These are phyloP conservation scores for Rhegmatorhina hoffmannsi DNA, from an alignment of 2,113 vertebrate genomes.

Conservation along the genomic window DNA sequence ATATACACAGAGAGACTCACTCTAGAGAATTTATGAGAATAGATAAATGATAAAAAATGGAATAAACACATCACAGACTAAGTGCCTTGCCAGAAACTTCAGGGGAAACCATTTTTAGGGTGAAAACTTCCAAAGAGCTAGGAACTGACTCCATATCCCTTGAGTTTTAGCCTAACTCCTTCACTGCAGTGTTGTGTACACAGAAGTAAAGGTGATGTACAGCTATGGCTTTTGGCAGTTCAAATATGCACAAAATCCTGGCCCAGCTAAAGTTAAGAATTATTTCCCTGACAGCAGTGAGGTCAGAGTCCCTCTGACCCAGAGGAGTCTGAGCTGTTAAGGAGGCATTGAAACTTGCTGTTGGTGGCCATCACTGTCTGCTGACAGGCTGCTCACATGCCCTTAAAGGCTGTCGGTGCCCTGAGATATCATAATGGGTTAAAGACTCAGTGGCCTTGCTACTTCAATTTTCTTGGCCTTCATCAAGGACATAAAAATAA, in stretches of 20 bases:
- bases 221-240: background rate
- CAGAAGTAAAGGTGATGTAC: background rate
- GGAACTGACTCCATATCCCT: background rate
- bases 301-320: background rate
- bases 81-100: background rate
- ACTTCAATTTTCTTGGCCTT: background rate
- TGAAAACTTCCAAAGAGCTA: background rate
- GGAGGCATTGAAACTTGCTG: background rate
- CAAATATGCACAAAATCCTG: background rate
- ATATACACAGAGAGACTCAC: background rate
- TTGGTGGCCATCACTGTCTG: background rate
- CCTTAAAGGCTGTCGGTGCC: background rate
- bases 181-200: background rate
- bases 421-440: background rate
- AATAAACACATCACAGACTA: background rate
- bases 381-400: background rate
- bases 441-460: background rate
- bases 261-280: background rate
- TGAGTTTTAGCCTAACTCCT: background rate
- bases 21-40: background rate
- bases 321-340: background rate
- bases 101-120: background rate
- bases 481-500: fast-evolving
- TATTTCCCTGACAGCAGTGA: background rate
- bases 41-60: background rate